phyloP scores from a whole-genome alignment of 2,113 vertebrate genomes.

The Melanotaenia duboulayi region DNA sequence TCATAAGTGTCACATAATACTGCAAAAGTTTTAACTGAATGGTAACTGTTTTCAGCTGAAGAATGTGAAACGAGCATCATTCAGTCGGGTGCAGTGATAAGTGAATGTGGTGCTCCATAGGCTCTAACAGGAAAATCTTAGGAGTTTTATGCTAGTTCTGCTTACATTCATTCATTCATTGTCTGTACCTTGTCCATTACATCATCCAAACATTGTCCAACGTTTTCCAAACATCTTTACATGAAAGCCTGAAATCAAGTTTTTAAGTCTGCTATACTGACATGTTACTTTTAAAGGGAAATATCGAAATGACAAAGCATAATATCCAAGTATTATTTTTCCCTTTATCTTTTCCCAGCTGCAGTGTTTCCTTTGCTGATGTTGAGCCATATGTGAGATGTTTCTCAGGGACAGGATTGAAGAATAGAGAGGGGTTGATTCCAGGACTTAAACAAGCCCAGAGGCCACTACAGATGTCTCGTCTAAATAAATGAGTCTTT shows the following conservation, averaged over 20 bases:
- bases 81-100: neutral
- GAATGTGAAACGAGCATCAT: neutral
- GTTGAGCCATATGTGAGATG: slow-evolving; percentile 27
- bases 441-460: slow-evolving; percentile 67
- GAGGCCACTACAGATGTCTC: slow-evolving; percentile 67
- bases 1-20: neutral
- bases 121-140: neutral
- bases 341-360: neutral
- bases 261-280: slow-evolving; percentile 13
- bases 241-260: slow-evolving; percentile 19
- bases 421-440: slow-evolving; percentile 28
- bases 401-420: slow-evolving; percentile 26
- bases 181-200: too few species aligned
- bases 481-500: slow-evolving; percentile 74
- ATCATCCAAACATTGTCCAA: too few species aligned
- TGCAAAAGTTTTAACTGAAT: neutral
- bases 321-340: slow-evolving; percentile 12
- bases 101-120: neutral
- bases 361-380: slow-evolving; percentile 5
- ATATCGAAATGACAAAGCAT: neutral
- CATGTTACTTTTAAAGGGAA: neutral
- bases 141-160: neutral
- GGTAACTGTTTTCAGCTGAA: neutral
- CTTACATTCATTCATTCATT: too few species aligned
- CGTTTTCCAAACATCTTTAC: too few species aligned